These are phyloP conservation scores for Drosophila sp. DNA, from an alignment of 1,140 invertebrate genomes.

Conservation along the genomic window DNA sequence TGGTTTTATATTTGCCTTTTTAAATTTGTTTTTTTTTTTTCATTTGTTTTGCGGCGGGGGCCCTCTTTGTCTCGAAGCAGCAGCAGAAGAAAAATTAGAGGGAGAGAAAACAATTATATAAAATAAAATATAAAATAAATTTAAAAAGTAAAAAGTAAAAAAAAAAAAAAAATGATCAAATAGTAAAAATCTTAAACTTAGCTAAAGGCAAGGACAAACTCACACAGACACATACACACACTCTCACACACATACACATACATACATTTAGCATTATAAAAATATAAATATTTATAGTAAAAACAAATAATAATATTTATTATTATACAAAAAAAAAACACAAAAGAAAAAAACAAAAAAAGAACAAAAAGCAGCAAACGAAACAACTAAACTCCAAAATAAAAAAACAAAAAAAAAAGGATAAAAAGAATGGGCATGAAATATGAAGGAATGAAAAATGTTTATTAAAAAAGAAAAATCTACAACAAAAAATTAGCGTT, in stretches of 20 bases:
- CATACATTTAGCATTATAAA: slow-evolving; percentile 50
- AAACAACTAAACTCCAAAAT: slow-evolving; percentile 49
- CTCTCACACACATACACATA: slow-evolving; percentile 28
- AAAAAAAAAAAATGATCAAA: slow-evolving; percentile 24
- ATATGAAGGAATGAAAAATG: slow-evolving; percentile 59
- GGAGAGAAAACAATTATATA: slow-evolving; percentile 62
- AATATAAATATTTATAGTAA: slow-evolving; percentile 74
- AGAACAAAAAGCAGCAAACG: slow-evolving; percentile 51
- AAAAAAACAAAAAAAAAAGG: slow-evolving; percentile 53
- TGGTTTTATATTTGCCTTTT: not conserved
- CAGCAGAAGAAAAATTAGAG: not conserved
- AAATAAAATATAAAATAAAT: slow-evolving; percentile 64
- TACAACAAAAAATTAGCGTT: slow-evolving; percentile 36
- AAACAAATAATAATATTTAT: slow-evolving; percentile 75
- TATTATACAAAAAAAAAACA: slow-evolving; percentile 59
- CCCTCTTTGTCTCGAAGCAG: slow-evolving; percentile 2
- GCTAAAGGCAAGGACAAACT: slow-evolving; percentile 15
- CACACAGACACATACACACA: slow-evolving; percentile 37
- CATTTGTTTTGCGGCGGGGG: not conserved
- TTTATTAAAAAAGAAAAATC: slow-evolving; percentile 66
- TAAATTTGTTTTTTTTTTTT: not conserved
- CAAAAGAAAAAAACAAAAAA: slow-evolving; percentile 57
- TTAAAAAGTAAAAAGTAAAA: slow-evolving; percentile 28
- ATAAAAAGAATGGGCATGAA: slow-evolving; percentile 38
- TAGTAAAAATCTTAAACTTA: slow-evolving; percentile 14